Evolutionary conservation across 2,113 vertebrate species (phyloP).

Genomic region (Misgurnus mizolepis): DNA sequence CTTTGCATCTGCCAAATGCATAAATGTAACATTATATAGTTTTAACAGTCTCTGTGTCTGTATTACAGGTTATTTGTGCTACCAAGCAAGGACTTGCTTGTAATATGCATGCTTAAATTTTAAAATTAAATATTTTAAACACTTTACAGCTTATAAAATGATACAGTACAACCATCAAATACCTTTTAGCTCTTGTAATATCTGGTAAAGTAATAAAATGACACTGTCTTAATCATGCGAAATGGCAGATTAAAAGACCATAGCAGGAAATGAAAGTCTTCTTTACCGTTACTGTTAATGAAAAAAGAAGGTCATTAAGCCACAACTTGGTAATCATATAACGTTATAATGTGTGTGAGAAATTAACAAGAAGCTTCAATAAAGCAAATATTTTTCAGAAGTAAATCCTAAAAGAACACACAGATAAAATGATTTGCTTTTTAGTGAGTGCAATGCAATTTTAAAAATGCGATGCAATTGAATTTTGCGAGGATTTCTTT

Average conservation of each 20-base stretch:
- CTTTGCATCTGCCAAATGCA: too few relatives aligned
- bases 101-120: background rate
- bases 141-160: background rate
- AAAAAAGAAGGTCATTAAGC: conserved; percentile 10
- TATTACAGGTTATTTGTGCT: background rate
- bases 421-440: background rate
- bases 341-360: background rate
- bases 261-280: background rate
- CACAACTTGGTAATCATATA: background rate
- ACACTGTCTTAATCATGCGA: conserved; percentile 8
- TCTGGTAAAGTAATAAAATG: conserved; percentile 17
- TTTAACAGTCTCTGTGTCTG: background rate
- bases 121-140: background rate
- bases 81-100: background rate
- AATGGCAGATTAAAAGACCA: background rate
- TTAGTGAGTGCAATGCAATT: background rate
- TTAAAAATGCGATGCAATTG: background rate
- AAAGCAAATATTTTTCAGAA: background rate
- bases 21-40: too few relatives aligned
- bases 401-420: background rate
- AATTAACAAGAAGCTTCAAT: background rate
- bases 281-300: conserved; percentile 7
- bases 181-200: background rate
- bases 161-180: background rate
- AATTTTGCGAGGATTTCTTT: background rate